Base-by-base conservation (phyloP, 2,797 vertebrate species). In the Telmatherina bonti region DNA sequence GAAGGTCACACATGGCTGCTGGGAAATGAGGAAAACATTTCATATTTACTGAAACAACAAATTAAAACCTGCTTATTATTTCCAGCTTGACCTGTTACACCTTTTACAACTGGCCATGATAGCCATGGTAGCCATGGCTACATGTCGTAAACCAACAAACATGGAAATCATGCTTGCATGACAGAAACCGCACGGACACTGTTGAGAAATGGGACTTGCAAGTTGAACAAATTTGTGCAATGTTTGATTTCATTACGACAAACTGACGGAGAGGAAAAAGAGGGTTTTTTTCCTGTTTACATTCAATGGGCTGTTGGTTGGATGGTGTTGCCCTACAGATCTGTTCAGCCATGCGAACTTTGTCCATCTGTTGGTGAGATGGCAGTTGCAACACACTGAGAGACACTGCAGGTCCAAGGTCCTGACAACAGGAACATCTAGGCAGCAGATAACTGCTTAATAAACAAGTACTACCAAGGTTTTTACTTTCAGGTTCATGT, bases 301-400 rank as follows among this genome's bases (percentile, higher is more conserved):
- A 0, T 69, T 79, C 0, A 18, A 29, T 22, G 38, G 51, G 57
- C 58, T 27, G 59, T 8, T 22, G 9, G 49, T 4, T 11, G 8
- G 15, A 12, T 30, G 36, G n/a, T 24, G 65, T 59, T 43, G 31
- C n/a, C 16, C 4, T 20, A 65, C 38, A 52, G 2, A 72, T 88
- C 43, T 76, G 84, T 66, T 76, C 70, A 76, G 62, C 47, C 78
- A 15, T 4, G 82, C 45, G 33, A 72, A 85, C 88, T 83, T 83
- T 83, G 81, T 52, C 86, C 75, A 77, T 85, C 89, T 88, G 85
- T 82, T 80, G 78, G 30, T 64, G 56, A 22, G 16, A 51, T 30
- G n/a, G 58, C 0, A 2, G 9, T 84, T 66, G 9, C 70, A 59
- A 63, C 67, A 10, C 18, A 56, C 49, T 13, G 43, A 64, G 62